These are phyloP conservation scores for Myotis yumanensis DNA, from an alignment of 2,113 vertebrate genomes.

Conservation along the genomic window DNA sequence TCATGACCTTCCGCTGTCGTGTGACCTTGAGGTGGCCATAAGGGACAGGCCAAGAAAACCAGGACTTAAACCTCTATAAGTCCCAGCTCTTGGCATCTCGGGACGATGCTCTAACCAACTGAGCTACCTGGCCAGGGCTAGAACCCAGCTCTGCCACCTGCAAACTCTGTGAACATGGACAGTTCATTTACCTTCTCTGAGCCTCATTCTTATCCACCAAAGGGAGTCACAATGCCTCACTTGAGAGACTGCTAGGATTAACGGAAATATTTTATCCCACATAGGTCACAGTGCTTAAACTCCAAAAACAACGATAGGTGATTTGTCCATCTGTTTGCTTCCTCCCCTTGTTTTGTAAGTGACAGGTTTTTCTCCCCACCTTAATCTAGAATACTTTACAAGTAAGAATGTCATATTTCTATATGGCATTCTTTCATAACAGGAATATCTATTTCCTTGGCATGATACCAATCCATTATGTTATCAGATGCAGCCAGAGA, in stretches of 20 bases:
- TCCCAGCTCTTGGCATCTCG: no score
- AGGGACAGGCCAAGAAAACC: neutral
- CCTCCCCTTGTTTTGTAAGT: neutral
- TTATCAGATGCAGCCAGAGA: neutral
- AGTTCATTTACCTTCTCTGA: no score
- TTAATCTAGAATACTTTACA: slow-evolving; percentile 28
- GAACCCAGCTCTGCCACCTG: no score
- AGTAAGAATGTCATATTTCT: neutral
- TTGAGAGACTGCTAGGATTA: no score
- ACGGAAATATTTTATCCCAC: neutral
- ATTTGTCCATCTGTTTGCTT: neutral
- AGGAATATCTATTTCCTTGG: neutral
- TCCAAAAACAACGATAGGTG: neutral
- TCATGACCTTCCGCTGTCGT: neutral
- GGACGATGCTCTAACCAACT: no score
- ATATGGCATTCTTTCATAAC: neutral
- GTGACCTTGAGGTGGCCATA: neutral
- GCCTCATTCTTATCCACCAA: neutral
- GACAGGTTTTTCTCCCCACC: neutral
- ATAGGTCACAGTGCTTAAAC: neutral
- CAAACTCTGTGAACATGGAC: no score
- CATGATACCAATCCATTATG: neutral
- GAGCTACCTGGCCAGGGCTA: no score
- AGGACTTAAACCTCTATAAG: neutral
- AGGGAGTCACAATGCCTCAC: neutral